Evolutionary conservation across 2,888 invertebrate genomes (phyloP).

Genomic region (Gerosis bhagava): DNA sequence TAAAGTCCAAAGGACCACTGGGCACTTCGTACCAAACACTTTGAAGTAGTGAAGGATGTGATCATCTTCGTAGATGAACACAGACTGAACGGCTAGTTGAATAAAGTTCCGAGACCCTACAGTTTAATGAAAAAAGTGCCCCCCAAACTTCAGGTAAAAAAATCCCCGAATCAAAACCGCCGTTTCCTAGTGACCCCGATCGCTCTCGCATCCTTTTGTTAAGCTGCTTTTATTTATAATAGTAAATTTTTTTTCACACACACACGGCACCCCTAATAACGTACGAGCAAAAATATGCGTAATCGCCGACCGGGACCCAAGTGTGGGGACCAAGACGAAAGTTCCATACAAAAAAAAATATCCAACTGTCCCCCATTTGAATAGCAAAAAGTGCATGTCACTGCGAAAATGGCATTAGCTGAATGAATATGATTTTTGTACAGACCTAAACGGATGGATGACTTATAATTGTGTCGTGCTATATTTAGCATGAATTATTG

Average conservation of each 20-base stretch:
- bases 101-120: conserved; percentile 63
- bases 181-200: conserved; percentile 82
- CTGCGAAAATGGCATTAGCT: conserved; percentile 76
- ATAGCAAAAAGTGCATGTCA: conserved; percentile 81
- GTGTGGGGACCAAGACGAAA: conserved; percentile 46
- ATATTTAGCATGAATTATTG: conserved; percentile 81
- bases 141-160: conserved; percentile 76
- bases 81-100: conserved; percentile 78
- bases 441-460: conserved; percentile 73
- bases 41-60: conserved; percentile 70
- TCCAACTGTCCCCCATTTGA: conserved; percentile 77
- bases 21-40: conserved; percentile 52
- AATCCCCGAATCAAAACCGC: conserved; percentile 80
- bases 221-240: conserved; percentile 77
- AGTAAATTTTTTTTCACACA: conserved; percentile 80
- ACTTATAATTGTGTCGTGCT: conserved; percentile 78
- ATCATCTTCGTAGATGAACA: conserved; percentile 80
- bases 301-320: conserved; percentile 56
- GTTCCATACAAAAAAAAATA: conserved; percentile 66
- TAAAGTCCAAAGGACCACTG: conserved; percentile 51
- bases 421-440: conserved; percentile 78
- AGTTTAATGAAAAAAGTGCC: conserved; percentile 73
- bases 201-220: conserved; percentile 80
- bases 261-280: conserved; percentile 79
- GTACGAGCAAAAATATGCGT: conserved; percentile 79